Conservation (phyloP, 2,888 invertebrate species). For the Eupithecia pulchellata region DNA sequence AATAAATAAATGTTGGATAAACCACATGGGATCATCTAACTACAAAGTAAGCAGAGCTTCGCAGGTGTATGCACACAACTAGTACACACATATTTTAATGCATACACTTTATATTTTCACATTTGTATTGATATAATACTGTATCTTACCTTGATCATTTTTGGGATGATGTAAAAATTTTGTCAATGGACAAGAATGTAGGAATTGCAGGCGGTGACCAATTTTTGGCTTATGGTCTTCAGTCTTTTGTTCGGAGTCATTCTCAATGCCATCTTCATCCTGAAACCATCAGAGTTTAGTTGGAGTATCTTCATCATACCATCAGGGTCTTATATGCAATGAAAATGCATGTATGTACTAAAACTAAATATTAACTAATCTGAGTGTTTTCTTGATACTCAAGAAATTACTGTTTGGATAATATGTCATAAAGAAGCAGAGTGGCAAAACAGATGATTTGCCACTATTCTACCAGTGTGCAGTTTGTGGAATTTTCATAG, state of each 20-base stretch:
- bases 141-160: slow-evolving; percentile 65
- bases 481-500: too few relatives aligned
- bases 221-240: slow-evolving; percentile 72
- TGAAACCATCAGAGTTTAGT: slow-evolving; percentile 43
- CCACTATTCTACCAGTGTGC: too few relatives aligned
- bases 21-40: not conserved
- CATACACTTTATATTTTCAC: not conserved
- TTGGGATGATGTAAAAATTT: slow-evolving; percentile 71
- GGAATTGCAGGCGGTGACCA: slow-evolving; percentile 68
- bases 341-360: not conserved
- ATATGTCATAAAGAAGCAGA: too few relatives aligned
- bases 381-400: not conserved
- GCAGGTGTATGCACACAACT: too few relatives aligned
- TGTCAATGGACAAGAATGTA: slow-evolving; percentile 73
- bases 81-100: too few relatives aligned
- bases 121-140: too few relatives aligned
- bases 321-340: not conserved
- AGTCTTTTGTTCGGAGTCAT: slow-evolving; percentile 71
- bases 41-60: not conserved
- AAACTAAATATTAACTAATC: not conserved
- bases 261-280: slow-evolving; percentile 77
- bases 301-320: not conserved
- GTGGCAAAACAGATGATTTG: too few relatives aligned
- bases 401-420: too few relatives aligned
- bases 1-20: not conserved